phyloP scores from a whole-genome alignment of 2,797 vertebrate genomes.

The Cuculus canorus region DNA sequence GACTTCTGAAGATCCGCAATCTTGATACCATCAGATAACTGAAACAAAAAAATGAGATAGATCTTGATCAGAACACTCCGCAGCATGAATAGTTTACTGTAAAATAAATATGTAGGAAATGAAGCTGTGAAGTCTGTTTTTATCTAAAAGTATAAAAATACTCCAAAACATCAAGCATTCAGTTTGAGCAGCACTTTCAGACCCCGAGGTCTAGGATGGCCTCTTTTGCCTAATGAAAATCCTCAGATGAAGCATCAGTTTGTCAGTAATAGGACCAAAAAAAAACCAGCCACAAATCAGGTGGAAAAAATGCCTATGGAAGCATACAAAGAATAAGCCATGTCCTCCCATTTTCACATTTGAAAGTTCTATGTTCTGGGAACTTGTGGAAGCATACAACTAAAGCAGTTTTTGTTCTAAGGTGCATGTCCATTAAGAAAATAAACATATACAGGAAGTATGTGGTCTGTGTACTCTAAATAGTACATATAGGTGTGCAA shows the following conservation, averaged over 20 bases:
- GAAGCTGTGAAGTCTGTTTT: neutral
- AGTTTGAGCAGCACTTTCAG: neutral
- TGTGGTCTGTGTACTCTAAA: neutral
- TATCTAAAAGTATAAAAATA: neutral
- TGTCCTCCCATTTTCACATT: neutral
- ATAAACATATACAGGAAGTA: neutral
- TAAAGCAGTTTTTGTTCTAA: neutral
- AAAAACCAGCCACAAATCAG: neutral
- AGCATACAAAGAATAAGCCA: neutral
- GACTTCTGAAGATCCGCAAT: constrained; percentile 82
- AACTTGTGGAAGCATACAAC: neutral
- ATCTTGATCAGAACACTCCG: neutral
- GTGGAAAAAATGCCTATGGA: neutral
- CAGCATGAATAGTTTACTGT: neutral
- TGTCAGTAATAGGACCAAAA: neutral
- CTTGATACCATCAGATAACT: constrained; percentile 85
- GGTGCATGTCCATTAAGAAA: neutral
- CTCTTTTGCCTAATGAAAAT: neutral
- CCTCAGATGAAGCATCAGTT: neutral
- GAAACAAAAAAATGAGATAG: constrained; percentile 28
- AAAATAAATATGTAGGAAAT: too few relatives aligned
- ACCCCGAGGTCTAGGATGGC: neutral
- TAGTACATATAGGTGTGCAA: neutral
- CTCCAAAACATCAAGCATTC: neutral
- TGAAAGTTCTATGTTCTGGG: neutral